Evolutionary conservation across 2,888 invertebrate genomes (phyloP), one percentile per base, ranked within the genome.

Genomic region (Ichneumoninae sp.): DNA sequence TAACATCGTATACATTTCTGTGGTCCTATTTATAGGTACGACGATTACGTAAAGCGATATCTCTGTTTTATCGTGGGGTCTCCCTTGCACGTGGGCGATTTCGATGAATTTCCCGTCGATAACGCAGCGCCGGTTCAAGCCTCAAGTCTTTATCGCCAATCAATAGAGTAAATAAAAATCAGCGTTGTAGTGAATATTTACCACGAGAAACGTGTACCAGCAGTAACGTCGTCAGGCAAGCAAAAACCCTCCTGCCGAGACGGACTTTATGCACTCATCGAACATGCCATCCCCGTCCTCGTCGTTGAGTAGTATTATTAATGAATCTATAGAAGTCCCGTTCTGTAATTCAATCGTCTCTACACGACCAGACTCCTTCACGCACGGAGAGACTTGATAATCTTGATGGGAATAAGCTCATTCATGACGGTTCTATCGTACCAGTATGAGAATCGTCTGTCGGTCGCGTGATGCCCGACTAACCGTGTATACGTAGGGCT

Each of bases 341-440:
- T 72, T 60, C 71, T 70, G 82, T 82, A 82, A 84, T 84, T 84
- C 79, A 84, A 82, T 84, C 84, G 79, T 82, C 76, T 75, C 75
- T 68, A 71, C 71, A 44, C 71, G 79, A 47, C 82, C 82, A 79
- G 79, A 80, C 82, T 79, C 82, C 57, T 68, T 82, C 82, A 80
- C 84, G n/a, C 50, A 71, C 50, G 50, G 57, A 30, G 69, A 70
- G 78, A 78, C 65, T 78, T 81, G 36, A 84, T 80, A 86, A 85
- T 85, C 86, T 86, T 89, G 89, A 90, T 90, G 87, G 90, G 85
- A 89, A 90, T 90, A 90, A 89, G 88, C 89, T 91, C 89, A 91
- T 91, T 91, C 90, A 91, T 90, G 87, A 86, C 87, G 77, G 65
- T 75, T 66, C 68, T 78, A 77, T 79, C 84, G 75, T 68, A 69